Base-by-base conservation (phyloP, 2,888 invertebrate species). In the Rhaphigaster nebulosa region DNA sequence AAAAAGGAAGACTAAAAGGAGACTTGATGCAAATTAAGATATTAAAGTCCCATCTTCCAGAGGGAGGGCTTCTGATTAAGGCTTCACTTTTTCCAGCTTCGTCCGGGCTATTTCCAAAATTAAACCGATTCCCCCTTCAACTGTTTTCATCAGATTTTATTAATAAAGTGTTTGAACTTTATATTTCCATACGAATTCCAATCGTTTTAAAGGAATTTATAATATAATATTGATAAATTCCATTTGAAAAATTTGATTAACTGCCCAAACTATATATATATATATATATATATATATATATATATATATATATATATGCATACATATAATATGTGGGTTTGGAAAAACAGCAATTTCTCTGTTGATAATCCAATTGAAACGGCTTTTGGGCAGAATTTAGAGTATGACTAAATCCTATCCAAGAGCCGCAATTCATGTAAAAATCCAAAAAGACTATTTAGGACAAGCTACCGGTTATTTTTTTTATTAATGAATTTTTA, bases 1-100 rank as follows among this genome's bases (percentile, higher is more conserved):
- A 76, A 76, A 76, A 76, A 76, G 70, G 70, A 38, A 76, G 70
- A 10, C 70, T 70, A 23, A 70, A 70, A 70, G 70, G 34, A 13
- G 34, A 34, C 70, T 76, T 76, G 34, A 76, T 76, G 70, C 70
- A 76, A 76, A 76, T 76, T 76, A 76, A 76, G 70, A 76, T 76
- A 76, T 76, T 76, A 76, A 76, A 76, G 70, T 76, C 70, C 70
- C 38, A 76, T 76, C 70, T 38, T 38, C 38, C 5, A 8, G 70
- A 26, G 70, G 20, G 38, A 10, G 38, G 38, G 6, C 34, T 76
- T 38, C 29, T 76, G 34, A 76, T 76, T 76, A 76, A 34, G 13
- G 70, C 70, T 38, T 38, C 70, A 38, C 70, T 76, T 76, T 76
- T 76, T 76, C 38, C 70, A 38, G 20, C 34, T 26, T 76, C 70